Base-by-base conservation (phyloP, 2,888 invertebrate genomes). In the Drosophila meridionalis region DNA sequence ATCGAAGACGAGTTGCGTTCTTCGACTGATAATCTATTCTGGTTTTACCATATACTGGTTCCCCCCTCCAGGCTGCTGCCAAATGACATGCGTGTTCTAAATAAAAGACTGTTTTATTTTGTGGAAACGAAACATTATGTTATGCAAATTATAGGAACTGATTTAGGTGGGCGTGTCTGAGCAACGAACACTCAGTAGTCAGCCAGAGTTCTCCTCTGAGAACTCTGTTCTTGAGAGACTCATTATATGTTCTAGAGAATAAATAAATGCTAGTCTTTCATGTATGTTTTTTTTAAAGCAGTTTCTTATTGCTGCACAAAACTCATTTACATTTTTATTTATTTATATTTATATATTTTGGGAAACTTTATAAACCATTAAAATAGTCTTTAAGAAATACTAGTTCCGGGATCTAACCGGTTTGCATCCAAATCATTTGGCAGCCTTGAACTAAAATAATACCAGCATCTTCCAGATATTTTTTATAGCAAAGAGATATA, bases 1-100 rank as follows among this genome's bases (percentile, higher is more conserved):
- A 56, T 8, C 40, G 28, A 38, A 12, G 45, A 14, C 20, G 11
- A 40, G 12, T 8, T 43, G 9, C 53, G 43, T 55, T 26, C 7
- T 38, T 47, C 28, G 34, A 3, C 34, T 8, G 28, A 26, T 64
- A 20, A 53, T 36, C 12, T 42, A 66, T 70, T 57, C 73, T 57
- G 66, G 66, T 57, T 66, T 61, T 52, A 42, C 20, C 56, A 32
- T 32, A 63, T 20, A 62, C 70, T 4, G 62, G 71, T 70, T 70
- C 70, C 2, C 1, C n/a, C 4, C 42, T 48, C 26, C 26, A 34
- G 8, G 52, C 14, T 14, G 12, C 14, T 34, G 45, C 32, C 12
- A 28, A 67, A 30, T 53, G 5, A 9, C 20, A 11, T 52, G 12
- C 38, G 38, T 20, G 36, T 1, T 4, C 7, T 7, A 0, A 70